phyloP scores from a whole-genome alignment of 2,113 vertebrate species.

The Cyphomyrus plagiostoma region DNA sequence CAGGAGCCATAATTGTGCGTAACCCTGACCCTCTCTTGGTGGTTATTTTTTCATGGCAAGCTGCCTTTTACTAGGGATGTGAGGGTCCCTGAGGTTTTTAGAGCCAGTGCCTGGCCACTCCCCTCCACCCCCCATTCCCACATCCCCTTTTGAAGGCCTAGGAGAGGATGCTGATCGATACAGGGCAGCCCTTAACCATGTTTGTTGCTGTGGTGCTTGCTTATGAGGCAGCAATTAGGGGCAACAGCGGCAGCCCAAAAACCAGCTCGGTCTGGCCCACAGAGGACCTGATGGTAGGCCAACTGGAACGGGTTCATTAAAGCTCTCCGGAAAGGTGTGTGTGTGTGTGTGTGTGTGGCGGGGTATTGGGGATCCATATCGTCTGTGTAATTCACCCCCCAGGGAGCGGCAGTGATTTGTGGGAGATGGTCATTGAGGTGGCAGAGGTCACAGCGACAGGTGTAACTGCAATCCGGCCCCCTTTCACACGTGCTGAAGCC shows the following conservation, averaged over 20 bases:
- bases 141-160: slow-evolving; percentile 26
- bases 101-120: slow-evolving; percentile 31
- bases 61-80: slow-evolving; percentile 55
- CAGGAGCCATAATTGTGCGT: slow-evolving; percentile 56
- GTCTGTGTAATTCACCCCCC: slow-evolving; percentile 32
- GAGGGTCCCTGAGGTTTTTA: slow-evolving; percentile 54
- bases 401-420: slow-evolving; percentile 40
- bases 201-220: slow-evolving; percentile 62
- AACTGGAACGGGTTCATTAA: slow-evolving; percentile 49
- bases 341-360: neutral
- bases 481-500: neutral
- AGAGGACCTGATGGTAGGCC: slow-evolving; percentile 50
- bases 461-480: slow-evolving; percentile 35
- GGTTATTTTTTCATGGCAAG: slow-evolving; percentile 61
- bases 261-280: slow-evolving; percentile 33
- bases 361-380: slow-evolving; percentile 49
- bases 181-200: slow-evolving; percentile 59
- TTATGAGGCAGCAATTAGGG: slow-evolving; percentile 65
- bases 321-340: slow-evolving; percentile 27
- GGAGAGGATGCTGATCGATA: slow-evolving; percentile 55
- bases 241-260: slow-evolving; percentile 35
- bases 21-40: slow-evolving; percentile 53
- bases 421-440: slow-evolving; percentile 38
- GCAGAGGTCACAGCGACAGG: slow-evolving; percentile 43
- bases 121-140: neutral